Evolutionary conservation across 2,888 invertebrate species (phyloP).

Genomic region (Himalopsyche kuldschensis): DNA sequence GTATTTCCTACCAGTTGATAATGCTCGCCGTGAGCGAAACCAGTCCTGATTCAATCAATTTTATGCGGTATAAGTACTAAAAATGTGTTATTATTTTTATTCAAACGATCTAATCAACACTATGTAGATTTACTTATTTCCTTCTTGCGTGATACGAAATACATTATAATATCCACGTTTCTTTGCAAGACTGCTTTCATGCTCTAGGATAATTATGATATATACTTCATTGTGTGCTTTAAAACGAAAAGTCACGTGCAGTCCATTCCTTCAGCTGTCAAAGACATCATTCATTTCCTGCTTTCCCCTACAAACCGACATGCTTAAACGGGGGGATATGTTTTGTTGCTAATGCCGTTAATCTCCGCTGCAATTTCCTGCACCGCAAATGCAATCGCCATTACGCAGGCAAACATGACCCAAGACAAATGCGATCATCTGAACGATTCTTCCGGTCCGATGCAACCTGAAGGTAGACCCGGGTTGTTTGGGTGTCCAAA

Average conservation of each 20-base stretch:
- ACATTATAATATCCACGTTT: neutral
- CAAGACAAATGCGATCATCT: conserved; percentile 14
- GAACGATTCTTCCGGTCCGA: neutral
- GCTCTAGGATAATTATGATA: neutral
- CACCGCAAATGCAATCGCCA: conserved; percentile 5
- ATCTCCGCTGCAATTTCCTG: conserved; percentile 31
- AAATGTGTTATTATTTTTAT: too few species aligned
- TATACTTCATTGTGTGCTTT: neutral
- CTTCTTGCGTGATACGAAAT: neutral
- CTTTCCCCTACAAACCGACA: neutral
- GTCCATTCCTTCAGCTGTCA: neutral
- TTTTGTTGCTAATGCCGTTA: conserved; percentile 14
- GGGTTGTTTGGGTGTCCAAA: neutral
- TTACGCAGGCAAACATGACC: conserved; percentile 19
- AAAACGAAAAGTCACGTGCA: neutral
- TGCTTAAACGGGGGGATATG: neutral
- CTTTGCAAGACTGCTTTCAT: neutral
- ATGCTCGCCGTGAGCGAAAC: too few species aligned
- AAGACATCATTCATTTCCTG: neutral
- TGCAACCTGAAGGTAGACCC: neutral
- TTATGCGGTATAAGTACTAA: too few species aligned
- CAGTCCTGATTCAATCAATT: too few species aligned
- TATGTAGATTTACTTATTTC: neutral
- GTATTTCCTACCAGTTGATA: too few species aligned
- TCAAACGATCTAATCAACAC: too few species aligned